Conservation (phyloP, 92 coral and sea anemone species). For the Porites evermanni region DNA sequence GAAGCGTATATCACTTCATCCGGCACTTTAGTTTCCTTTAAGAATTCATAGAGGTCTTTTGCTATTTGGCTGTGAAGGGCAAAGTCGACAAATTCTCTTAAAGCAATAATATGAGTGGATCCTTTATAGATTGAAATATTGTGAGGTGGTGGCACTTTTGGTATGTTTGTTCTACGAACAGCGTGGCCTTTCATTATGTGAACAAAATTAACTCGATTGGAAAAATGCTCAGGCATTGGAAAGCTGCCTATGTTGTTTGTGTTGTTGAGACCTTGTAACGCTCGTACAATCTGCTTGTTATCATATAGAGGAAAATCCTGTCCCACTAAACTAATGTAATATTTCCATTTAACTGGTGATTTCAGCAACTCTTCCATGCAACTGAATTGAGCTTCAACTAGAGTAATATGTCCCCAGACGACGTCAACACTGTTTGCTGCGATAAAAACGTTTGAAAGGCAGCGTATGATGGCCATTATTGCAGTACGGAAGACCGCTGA, state of each 20-base stretch:
- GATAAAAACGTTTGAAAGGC: conserved; percentile 71
- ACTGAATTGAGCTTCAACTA: conserved; percentile 56
- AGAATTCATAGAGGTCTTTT: conserved; percentile 43
- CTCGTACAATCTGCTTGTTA: conserved; percentile 61
- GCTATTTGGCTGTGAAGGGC: conserved; percentile 35
- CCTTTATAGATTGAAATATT: conserved; percentile 53
- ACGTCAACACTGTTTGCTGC: conserved; percentile 46
- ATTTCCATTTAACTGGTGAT: conserved; percentile 64
- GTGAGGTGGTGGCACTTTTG: conserved; percentile 46
- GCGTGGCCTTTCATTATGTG: too few relatives aligned
- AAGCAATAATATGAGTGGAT: conserved; percentile 42
- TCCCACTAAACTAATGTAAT: conserved; percentile 67
- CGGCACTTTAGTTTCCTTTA: conserved; percentile 47
- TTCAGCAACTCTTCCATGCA: conserved; percentile 68
- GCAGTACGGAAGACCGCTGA: conserved; percentile 29
- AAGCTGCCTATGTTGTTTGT: conserved; percentile 44
- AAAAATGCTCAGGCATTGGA: background rate
- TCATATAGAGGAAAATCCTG: conserved; percentile 80
- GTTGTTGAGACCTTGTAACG: conserved; percentile 41
- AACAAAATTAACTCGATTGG: background rate
- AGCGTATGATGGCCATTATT: conserved; percentile 48
- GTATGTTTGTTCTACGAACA: too few relatives aligned
- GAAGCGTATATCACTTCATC: conserved; percentile 51
- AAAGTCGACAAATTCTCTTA: conserved; percentile 42
- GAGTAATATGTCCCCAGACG: conserved; percentile 60